phyloP scores from a whole-genome alignment of 1,140 invertebrate species.

The Zaprionus davidi region DNA sequence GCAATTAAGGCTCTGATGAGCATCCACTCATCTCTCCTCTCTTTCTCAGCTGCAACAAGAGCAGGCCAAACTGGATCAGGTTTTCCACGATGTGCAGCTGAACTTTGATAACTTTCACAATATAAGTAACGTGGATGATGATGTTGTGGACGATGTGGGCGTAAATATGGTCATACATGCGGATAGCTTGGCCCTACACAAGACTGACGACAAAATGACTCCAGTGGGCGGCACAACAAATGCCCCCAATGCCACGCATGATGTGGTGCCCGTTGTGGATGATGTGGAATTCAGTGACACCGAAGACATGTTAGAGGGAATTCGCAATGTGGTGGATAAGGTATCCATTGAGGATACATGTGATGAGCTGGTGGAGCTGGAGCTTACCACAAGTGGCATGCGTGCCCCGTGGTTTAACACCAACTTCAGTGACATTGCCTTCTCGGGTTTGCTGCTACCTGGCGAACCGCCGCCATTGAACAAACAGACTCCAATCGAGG shows the following conservation, averaged over 20 bases:
- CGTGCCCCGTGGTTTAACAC: constrained; percentile 76
- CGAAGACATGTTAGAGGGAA: constrained; percentile 93
- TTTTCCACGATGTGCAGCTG: constrained; percentile 75
- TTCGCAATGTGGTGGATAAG: constrained; percentile 88
- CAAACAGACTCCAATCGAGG: neutral
- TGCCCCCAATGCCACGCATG: constrained; percentile 18
- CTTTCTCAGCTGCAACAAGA: constrained; percentile 67
- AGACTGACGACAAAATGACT: constrained; percentile 45
- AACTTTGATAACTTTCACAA: constrained; percentile 78
- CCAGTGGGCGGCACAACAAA: constrained; percentile 30
- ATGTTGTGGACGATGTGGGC: constrained; percentile 57
- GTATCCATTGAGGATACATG: constrained; percentile 82
- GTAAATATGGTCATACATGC: constrained; percentile 69
- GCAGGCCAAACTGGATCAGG: constrained; percentile 80
- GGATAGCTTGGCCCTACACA: constrained; percentile 37
- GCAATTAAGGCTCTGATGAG: neutral
- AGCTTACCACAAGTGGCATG: constrained; percentile 71
- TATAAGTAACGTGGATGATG: constrained; percentile 55
- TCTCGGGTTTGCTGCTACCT: constrained; percentile 53
- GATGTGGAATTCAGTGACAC: constrained; percentile 90
- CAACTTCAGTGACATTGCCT: constrained; percentile 74
- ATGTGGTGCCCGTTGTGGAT: constrained; percentile 57
- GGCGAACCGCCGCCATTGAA: constrained; percentile 56
- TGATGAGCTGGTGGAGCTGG: constrained; percentile 74
- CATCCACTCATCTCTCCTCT: neutral